phyloP scores from a whole-genome alignment of 2,888 invertebrate species.

The Oscheius sp. region DNA sequence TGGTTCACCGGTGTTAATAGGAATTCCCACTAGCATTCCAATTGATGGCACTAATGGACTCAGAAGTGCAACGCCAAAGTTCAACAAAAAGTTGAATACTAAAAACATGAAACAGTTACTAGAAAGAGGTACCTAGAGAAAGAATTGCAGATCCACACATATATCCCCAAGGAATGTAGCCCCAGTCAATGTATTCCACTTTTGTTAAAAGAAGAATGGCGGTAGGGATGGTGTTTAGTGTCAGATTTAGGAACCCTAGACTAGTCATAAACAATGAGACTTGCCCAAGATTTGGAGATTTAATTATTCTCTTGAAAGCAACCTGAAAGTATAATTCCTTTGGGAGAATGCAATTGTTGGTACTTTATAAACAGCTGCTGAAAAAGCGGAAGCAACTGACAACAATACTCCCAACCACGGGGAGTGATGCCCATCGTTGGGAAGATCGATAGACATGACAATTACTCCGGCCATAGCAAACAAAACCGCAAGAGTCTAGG shows the following conservation, averaged over 20 bases:
- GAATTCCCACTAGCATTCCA: conserved; percentile 91
- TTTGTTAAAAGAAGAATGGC: conserved; percentile 87
- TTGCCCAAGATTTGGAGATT: conserved; percentile 92
- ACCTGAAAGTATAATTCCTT: conserved; percentile 79
- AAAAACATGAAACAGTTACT: conserved; percentile 69
- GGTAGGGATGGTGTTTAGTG: conserved; percentile 78
- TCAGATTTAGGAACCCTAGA: conserved; percentile 87
- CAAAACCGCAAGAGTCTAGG: conserved; percentile 61
- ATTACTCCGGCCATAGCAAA: conserved; percentile 70
- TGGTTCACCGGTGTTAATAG: conserved; percentile 88
- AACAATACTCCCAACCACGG: conserved; percentile 84
- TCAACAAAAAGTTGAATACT: conserved; percentile 92
- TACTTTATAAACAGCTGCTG: conserved; percentile 93
- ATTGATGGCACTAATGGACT: conserved; percentile 94
- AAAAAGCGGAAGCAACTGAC: conserved; percentile 88
- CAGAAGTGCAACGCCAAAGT: conserved; percentile 91
- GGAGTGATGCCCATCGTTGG: conserved; percentile 27
- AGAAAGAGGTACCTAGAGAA: conserved; percentile 65
- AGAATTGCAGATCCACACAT: conserved; percentile 81
- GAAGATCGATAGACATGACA: conserved; percentile 66
- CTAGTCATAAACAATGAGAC: conserved; percentile 92
- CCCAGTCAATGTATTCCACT: conserved; percentile 85
- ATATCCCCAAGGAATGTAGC: conserved; percentile 88
- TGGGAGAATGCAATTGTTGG: not conserved
- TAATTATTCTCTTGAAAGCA: conserved; percentile 91